Evolutionary conservation across 2,113 vertebrate species (phyloP).

Genomic region (zebrafish (Danio rerio)): GRCz12tu NC_133198.1:32103501-32104000

Average conservation of each 20-base stretch:
- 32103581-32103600: conserved; percentile 73
- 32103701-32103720: conserved; percentile 82
- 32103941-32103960: conserved; percentile 50
- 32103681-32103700: conserved; percentile 85
- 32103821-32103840: conserved; percentile 80
- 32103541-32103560: conserved; percentile 85
- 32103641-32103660: conserved; percentile 85
- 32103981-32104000: conserved; percentile 76
- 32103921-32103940: conserved; percentile 64
- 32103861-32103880: conserved; percentile 71
- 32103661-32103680: conserved; percentile 85
- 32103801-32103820: conserved; percentile 79
- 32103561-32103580: conserved; percentile 84
- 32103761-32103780: conserved; percentile 84
- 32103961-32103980: conserved; percentile 76
- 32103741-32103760: conserved; percentile 86
- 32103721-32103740: conserved; percentile 81
- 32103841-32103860: conserved; percentile 84
- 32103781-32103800: conserved; percentile 85
- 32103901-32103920: conserved; percentile 74
- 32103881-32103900: conserved; percentile 79
- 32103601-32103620: conserved; percentile 87
- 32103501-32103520: conserved; percentile 85
- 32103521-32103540: conserved; percentile 82
- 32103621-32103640: conserved; percentile 84